Conservation (phyloP, 2,113 vertebrate genomes). For the Fukomys damarensis region DNA sequence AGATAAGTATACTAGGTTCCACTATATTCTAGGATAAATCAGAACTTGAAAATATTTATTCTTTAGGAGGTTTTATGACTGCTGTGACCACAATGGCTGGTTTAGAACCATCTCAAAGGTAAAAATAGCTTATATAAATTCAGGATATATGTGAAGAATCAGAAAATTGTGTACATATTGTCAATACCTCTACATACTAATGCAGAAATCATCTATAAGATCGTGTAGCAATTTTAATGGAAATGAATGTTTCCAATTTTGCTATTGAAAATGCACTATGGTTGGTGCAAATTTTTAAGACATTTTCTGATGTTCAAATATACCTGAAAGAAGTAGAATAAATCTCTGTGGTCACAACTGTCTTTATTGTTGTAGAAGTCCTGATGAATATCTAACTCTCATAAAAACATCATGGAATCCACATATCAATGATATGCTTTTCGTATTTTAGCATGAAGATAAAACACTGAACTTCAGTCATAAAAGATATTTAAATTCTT, state of each 20-base stretch:
- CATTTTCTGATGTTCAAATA: neutral
- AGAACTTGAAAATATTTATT: neutral
- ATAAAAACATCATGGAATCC: neutral
- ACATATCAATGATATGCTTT: neutral
- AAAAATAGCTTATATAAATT: neutral
- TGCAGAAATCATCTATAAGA: neutral
- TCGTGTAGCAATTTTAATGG: neutral
- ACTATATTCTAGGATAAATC: neutral
- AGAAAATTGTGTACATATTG: neutral
- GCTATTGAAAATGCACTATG: neutral
- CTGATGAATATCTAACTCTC: neutral
- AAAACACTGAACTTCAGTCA: constrained; percentile 6
- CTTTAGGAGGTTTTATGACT: neutral
- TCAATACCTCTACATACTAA: neutral
- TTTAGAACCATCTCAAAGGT: neutral
- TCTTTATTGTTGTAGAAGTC: neutral
- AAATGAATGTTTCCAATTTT: neutral
- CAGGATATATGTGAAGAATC: neutral
- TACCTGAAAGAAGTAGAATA: neutral
- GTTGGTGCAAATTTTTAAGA: neutral
- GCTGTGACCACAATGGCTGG: neutral
- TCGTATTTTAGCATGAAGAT: neutral
- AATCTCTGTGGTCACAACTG: neutral
- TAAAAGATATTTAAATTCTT: neutral
- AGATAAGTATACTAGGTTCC: neutral